Percentiles rank a stretch among this genome's conserved stretches.
phyloP scores from a whole-genome alignment of 2,797 vertebrate species.

The Chelidonichthys spinosus region DNA sequence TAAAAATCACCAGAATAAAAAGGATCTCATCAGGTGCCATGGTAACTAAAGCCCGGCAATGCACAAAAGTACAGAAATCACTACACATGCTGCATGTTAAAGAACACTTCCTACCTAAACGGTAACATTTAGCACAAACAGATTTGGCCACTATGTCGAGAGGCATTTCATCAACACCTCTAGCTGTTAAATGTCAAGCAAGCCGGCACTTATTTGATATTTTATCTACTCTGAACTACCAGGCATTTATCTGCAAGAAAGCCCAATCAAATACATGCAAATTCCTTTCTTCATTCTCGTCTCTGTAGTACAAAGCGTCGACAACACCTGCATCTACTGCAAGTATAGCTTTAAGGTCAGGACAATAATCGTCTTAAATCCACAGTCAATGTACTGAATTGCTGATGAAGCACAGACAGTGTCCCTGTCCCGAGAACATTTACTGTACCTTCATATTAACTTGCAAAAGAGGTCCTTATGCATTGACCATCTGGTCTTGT shows the following conservation, averaged over 20 bases:
- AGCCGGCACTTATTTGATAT: background rate
- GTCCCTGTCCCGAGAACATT: background rate
- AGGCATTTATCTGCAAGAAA: background rate
- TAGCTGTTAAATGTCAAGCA: background rate
- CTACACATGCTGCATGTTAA: constrained; percentile 29
- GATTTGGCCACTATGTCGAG: background rate
- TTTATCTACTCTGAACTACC: background rate
- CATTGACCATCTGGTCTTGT: background rate
- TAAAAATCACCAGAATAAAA: background rate
- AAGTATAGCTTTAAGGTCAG: constrained; percentile 12
- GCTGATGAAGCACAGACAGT: background rate
- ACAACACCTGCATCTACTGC: background rate
- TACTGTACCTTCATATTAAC: constrained; percentile 1
- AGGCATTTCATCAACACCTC: background rate
- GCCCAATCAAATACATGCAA: background rate
- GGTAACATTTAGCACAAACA: background rate
- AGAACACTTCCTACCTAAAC: background rate
- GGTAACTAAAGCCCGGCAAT: constrained; percentile 1
- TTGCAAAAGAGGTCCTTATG: background rate
- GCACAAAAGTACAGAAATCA: background rate
- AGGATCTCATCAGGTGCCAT: background rate
- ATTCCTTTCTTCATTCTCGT: background rate
- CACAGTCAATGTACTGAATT: constrained; percentile 4
- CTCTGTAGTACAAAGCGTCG: background rate
- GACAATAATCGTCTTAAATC: constrained; percentile 2